Evolutionary conservation across 1,140 invertebrate genomes (phyloP), one percentile per base, ranked within the genome.

Genomic region (Hesperophylax magnus): DNA sequence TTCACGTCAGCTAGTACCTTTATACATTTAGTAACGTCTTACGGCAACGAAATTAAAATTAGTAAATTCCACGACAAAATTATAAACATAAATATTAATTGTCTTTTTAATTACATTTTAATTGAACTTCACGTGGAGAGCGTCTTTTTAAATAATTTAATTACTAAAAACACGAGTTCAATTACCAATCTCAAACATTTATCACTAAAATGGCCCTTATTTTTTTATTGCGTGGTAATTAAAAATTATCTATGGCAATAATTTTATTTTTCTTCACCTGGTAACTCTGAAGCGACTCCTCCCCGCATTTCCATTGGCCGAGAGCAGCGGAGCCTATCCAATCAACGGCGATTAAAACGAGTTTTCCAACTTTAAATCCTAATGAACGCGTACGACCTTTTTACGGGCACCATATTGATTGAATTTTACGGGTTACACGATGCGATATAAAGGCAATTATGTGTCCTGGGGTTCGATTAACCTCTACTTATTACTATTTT

Each of bases 301-400:
- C 78, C 78, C 69, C 54, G n/a, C 78, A n/a, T 18, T 31, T 31
- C 34, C 67, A 79, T 79, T 79, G 78, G 78, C 34, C 34, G 65
- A 15, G 22, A 11, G 54, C 69, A 18, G 20, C 24, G 27, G 18
- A 47, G 69, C 24, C 22, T 74, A 74, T 79, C 78, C 78, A 79
- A 79, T 79, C 67, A 79, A 61, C 78, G 24, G 78, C 69, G 78
- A 74, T 72, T 79, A 79, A 79, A 79, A 79, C 78, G 27, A 56
- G 78, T 79, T 79, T 74, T 74, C 65, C 78, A 72, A 71, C 47
- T 72, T 79, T 52, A 61, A 79, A 72, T 24, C 56, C 67, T 79
- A 79, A 79, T 79, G 65, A 79, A 79, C 67, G 22, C 67, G 61
- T 53, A 72, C 65, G 65, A 54, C 69, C 18, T 72, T 72, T 72